These are phyloP conservation scores for Pangasius krempfi DNA, from an alignment of 2,797 vertebrate species.

Conservation along the genomic window DNA sequence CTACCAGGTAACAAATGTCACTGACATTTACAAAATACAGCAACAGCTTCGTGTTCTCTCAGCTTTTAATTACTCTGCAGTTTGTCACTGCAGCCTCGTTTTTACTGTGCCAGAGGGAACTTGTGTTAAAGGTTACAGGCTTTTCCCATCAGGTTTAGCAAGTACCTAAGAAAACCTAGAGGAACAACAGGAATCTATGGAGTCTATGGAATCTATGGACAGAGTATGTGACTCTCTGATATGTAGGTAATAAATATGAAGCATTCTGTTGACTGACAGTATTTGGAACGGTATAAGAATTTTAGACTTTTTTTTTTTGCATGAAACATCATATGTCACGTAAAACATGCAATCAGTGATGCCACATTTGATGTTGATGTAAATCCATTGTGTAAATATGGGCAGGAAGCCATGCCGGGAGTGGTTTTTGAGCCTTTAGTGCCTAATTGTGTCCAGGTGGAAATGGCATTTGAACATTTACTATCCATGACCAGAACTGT, in stretches of 20 bases:
- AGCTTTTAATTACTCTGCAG: conserved; percentile 33
- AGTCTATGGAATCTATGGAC: neutral
- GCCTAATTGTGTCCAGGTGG: conserved; percentile 8
- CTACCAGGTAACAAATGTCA: neutral
- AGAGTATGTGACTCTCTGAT: neutral
- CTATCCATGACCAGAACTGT: neutral
- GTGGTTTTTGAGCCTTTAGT: neutral
- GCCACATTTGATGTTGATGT: neutral
- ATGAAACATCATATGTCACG: neutral
- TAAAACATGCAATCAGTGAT: neutral
- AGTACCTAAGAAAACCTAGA: neutral
- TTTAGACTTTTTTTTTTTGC: neutral
- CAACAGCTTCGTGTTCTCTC: conserved; percentile 30
- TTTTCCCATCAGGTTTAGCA: neutral
- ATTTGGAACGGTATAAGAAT: neutral
- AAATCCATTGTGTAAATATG: neutral
- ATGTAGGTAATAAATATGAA: neutral
- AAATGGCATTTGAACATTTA: conserved; percentile 12
- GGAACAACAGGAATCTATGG: neutral
- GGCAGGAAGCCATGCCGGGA: neutral
- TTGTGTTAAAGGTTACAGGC: neutral
- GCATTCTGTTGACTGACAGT: neutral
- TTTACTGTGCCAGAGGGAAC: neutral
- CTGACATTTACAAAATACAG: conserved; percentile 43
- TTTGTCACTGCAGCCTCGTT: neutral